Conservation (phyloP, 64 coral and sea anemone species). For the Actinia tenebrosa region DNA sequence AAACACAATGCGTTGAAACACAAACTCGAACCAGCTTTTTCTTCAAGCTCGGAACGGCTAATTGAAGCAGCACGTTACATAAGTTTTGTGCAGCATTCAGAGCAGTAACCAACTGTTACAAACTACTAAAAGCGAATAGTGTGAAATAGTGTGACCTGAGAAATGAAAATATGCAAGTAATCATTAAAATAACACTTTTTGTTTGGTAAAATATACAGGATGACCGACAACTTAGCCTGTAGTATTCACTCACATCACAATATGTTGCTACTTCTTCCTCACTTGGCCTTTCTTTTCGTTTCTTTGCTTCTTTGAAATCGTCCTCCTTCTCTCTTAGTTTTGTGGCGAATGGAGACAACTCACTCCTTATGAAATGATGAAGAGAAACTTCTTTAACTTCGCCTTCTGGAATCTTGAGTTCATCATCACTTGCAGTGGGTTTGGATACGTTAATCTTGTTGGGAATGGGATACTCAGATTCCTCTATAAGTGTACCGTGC, state of each 20-base stretch:
- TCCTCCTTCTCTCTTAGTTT: constrained; percentile 49
- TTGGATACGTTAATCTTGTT: constrained; percentile 56
- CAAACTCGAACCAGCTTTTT: too few species aligned
- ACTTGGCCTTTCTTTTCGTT: neutral
- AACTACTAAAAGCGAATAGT: too few species aligned
- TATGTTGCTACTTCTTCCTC: constrained; percentile 43
- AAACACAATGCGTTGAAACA: too few species aligned
- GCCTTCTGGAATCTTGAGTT: constrained; percentile 49
- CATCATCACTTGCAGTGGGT: constrained; percentile 34
- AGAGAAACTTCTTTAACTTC: constrained; percentile 55
- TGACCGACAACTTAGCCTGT: too few species aligned
- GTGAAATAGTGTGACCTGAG: too few species aligned
- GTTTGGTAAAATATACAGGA: too few species aligned
- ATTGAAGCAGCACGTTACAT: too few species aligned
- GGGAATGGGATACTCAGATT: constrained; percentile 73
- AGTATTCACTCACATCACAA: constrained; percentile 63
- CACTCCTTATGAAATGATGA: constrained; percentile 76
- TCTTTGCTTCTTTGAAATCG: constrained; percentile 29
- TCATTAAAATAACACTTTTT: too few species aligned
- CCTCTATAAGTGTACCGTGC: constrained; percentile 66
- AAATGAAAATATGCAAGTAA: too few species aligned
- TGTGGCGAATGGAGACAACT: constrained; percentile 30
- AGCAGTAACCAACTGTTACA: too few species aligned
- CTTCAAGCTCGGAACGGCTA: too few species aligned
- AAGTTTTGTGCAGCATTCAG: too few species aligned